Conservation (phyloP, 2,888 invertebrate genomes). For the Apodemia duryi region DNA sequence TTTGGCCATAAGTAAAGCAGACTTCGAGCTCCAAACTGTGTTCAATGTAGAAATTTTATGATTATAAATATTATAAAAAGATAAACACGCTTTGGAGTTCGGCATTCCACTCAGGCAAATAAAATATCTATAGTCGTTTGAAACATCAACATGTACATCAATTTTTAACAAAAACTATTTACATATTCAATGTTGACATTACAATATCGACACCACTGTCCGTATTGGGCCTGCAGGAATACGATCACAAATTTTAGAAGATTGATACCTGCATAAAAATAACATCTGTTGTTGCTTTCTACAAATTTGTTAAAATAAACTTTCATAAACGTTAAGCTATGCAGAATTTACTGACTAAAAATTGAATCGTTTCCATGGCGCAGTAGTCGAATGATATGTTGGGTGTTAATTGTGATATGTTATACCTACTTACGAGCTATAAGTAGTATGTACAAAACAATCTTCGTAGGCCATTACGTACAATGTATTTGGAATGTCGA, state of each 20-base stretch:
- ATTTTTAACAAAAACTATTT: conserved; percentile 71
- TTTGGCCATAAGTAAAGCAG: conserved; percentile 7
- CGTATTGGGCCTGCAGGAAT: neutral
- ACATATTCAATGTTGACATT: conserved; percentile 49
- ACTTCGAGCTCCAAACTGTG: neutral
- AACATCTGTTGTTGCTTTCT: too few species aligned
- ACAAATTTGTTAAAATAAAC: too few species aligned
- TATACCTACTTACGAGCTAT: conserved; percentile 19
- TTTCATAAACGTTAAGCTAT: neutral
- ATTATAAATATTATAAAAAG: conserved; percentile 12
- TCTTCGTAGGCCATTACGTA: conserved; percentile 17
- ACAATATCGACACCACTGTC: conserved; percentile 60
- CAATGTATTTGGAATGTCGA: conserved; percentile 42
- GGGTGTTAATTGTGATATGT: conserved; percentile 31
- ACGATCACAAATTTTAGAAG: neutral
- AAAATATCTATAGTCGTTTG: conserved; percentile 49
- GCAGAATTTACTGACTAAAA: neutral
- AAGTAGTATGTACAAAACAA: conserved; percentile 26
- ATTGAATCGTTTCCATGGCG: neutral
- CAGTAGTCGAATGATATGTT: conserved; percentile 59
- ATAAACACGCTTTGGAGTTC: conserved; percentile 19
- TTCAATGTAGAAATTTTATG: conserved; percentile 4
- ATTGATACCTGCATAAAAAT: neutral
- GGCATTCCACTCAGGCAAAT: conserved; percentile 29
- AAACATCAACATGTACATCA: conserved; percentile 74